Conservation (phyloP, 2,797 vertebrate species). For the Gobio occitaniae region DNA sequence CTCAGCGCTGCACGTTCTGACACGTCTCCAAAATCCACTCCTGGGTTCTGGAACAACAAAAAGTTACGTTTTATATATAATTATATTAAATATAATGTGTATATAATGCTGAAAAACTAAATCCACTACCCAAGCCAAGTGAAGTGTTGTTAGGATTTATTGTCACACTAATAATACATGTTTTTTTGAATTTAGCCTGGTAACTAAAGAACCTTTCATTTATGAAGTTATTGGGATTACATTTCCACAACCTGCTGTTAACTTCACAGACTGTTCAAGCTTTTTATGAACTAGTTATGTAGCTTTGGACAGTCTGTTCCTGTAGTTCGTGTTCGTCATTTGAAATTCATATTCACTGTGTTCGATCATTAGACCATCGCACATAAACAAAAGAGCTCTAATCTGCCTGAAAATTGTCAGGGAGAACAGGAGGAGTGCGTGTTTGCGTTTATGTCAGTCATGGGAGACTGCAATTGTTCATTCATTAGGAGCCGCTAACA, state of each 20-base stretch:
- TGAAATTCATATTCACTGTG: slow-evolving; percentile 5
- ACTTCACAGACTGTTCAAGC: not conserved
- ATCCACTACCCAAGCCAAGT: not conserved
- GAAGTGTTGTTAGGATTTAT: not conserved
- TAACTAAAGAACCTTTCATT: slow-evolving; percentile 4
- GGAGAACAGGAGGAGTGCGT: not conserved
- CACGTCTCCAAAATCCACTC: slow-evolving; percentile 96
- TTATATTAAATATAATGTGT: not conserved
- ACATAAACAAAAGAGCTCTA: slow-evolving; percentile 41
- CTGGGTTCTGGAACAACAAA: slow-evolving; percentile 84
- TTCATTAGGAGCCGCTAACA: slow-evolving; percentile 74
- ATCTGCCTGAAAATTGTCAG: slow-evolving; percentile 30
- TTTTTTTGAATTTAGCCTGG: not conserved
- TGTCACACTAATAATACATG: slow-evolving; percentile 6
- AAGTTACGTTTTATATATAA: not conserved
- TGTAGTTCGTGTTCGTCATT: not conserved
- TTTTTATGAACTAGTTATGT: not conserved
- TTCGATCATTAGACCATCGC: slow-evolving; percentile 50
- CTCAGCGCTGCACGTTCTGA: slow-evolving; percentile 92
- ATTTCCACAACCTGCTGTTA: slow-evolving; percentile 1
- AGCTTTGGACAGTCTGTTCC: not conserved
- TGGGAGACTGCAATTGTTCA: slow-evolving; percentile 71
- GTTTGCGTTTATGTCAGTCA: slow-evolving; percentile 57
- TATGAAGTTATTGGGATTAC: not conserved
- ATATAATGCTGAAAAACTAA: not conserved